Evolutionary conservation across 1,140 invertebrate genomes (phyloP), one percentile per base, ranked within the genome.

Genomic region (Paraescarpia echinospica): DNA sequence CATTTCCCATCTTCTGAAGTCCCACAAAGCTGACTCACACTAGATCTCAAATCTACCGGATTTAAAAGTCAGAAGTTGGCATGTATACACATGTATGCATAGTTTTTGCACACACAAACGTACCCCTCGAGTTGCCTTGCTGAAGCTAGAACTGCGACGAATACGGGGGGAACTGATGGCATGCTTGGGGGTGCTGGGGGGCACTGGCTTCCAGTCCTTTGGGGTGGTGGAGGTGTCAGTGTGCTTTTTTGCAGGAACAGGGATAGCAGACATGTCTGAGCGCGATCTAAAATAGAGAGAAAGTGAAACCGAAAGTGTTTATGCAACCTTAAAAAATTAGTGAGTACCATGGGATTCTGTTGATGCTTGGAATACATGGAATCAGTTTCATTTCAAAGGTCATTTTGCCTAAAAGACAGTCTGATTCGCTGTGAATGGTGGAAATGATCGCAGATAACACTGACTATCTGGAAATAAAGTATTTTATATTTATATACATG

Each of bases 91-190:
- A 41, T 18, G 18, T 18, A 27, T 18, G 59, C 14, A 31, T 27
- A 27, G 12, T 18, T 14, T 18, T 4, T 31, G 2, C 12, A 27
- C 59, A 77, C 59, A 77, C 59, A 77, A 2, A 77, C 59, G 27
- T 27, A 90, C 90, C 35, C 90, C 90, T 90, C 90, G 34, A 35
- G 34, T 41, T 31, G 51, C 35, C 41, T 92, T 92, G 91, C 91
- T 92, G 91, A 92, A 92, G 91, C 91, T 92, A 34, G 91, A 92
- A 34, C 91, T 92, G 34, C 91, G 34, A 5, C 91, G 34, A 5
- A 92, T 48, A 22, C 91, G 35, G 5, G 91, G 91, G 91, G 91
- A 92, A 34, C 91, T 92, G 34, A 48, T 18, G 12, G 35, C 91
- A n/a, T 92, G 2, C n/a, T 34, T 92, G 35, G 91, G 91, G 18